phyloP scores from a whole-genome alignment of 2,797 vertebrate species.

The Aratinga solstitialis region DNA sequence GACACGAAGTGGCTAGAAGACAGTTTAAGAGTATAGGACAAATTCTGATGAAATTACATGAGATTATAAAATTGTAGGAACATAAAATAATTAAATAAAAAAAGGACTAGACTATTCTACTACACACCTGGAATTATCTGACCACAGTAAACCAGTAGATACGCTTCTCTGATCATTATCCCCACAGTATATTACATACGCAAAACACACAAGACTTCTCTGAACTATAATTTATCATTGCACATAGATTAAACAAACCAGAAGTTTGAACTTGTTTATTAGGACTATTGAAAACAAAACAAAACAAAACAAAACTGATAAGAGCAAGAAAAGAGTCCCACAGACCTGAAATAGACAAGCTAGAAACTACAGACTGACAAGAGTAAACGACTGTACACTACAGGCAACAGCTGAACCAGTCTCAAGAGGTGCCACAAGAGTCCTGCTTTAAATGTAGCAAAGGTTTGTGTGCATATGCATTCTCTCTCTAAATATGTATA shows the following conservation, averaged over 20 bases:
- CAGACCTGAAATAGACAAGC: background rate
- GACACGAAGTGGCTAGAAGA: background rate
- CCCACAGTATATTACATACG: background rate
- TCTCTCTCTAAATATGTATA: background rate
- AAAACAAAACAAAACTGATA: background rate
- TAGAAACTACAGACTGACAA: background rate
- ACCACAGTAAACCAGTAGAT: background rate
- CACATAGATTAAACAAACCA: background rate
- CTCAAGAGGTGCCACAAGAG: background rate
- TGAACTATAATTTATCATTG: background rate
- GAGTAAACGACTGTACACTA: background rate
- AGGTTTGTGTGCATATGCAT: accelerated
- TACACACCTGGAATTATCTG: background rate
- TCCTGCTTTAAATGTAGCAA: background rate
- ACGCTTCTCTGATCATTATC: background rate
- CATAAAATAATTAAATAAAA: background rate
- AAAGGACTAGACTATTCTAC: background rate
- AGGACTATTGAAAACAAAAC: background rate
- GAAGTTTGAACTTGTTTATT: background rate
- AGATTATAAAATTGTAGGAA: background rate
- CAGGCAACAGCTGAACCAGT: background rate
- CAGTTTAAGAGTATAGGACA: background rate
- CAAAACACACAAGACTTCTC: background rate
- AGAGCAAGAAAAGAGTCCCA: background rate
- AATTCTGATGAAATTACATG: background rate